Conservation (phyloP, 2,797 vertebrate species). For the Oophaga sylvatica region DNA sequence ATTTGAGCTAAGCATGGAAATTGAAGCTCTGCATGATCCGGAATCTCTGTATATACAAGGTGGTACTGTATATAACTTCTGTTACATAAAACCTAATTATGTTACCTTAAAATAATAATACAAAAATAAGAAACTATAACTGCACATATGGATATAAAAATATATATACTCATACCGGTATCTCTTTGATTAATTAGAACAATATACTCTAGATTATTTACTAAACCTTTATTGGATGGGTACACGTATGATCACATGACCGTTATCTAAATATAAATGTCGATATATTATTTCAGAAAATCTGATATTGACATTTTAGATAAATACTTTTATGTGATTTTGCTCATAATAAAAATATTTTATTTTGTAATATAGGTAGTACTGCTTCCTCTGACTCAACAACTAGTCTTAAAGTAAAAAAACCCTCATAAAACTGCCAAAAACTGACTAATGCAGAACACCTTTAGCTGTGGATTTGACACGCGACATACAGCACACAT, state of each 20-base stretch:
- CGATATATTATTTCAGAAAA: neutral
- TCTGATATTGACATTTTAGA: neutral
- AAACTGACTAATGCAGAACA: constrained; percentile 56
- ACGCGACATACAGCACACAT: constrained; percentile 28
- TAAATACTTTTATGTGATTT: neutral
- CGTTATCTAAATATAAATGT: neutral
- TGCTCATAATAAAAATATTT: neutral
- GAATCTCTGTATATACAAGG: too few species aligned
- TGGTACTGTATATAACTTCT: too few species aligned
- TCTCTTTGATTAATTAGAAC: too few species aligned
- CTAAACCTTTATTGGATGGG: too few species aligned
- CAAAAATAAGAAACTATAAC: too few species aligned
- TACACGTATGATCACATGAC: neutral
- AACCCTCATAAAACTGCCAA: constrained; percentile 32
- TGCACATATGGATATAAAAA: too few species aligned
- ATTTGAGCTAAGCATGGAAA: too few species aligned
- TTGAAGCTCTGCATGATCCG: too few species aligned
- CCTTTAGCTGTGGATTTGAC: constrained; percentile 35
- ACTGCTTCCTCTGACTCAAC: neutral
- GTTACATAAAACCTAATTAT: too few species aligned
- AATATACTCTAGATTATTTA: too few species aligned
- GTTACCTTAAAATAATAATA: too few species aligned
- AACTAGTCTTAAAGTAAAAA: constrained; percentile 29
- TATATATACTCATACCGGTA: too few species aligned
- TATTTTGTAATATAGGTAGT: neutral